Base-by-base conservation (phyloP, 2,888 invertebrate species). In the Gibbula magus region DNA sequence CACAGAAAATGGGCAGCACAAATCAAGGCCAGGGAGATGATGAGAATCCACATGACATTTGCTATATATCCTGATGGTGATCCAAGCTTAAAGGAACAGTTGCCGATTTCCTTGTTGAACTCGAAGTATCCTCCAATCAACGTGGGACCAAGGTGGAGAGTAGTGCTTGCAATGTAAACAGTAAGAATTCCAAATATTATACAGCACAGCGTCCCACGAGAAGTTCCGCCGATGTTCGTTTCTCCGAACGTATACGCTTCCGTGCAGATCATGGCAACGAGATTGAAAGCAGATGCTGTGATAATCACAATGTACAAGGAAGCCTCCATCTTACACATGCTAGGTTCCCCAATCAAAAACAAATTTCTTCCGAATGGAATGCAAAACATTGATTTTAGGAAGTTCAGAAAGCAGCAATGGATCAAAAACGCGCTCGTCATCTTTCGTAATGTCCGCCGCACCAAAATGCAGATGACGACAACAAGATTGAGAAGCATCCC, bases 181-280 rank as follows among this genome's bases (percentile, higher is more conserved):
- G 93, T 89, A 51, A 92, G 82, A 51, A 93, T 86, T 35, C 93
- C 93, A 84, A 93, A 93, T 4, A 91, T 80, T 7, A 93, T 89
- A 86, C 93, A 93, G 83, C 91, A 91, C 29, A 91, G 75, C 25
- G 91, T 91, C 39, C 92, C 92, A 45, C 86, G 86, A 0, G 90
- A 87, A 79, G 91, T 89, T 0, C 90, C 89, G 8, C 91, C 90
- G 22, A 90, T 86, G 75, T 92, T 91, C 61, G 89, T 87, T 78
- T 92, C 92, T 25, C 91, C 91, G 82, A 93, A 92, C 3, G 91
- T 90, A 84, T 92, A 92, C 10, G 92, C 93, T 84, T 93, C 93
- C 5, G 92, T 91, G 79, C 92, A 92, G 22, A 92, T 90, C 91
- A 92, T 92, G n/a, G 93, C 92, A 16, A 93, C 90, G 86, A 93